Base-by-base conservation (phyloP, 2,797 vertebrate genomes). In the Muraenolepis orangiensis region DNA sequence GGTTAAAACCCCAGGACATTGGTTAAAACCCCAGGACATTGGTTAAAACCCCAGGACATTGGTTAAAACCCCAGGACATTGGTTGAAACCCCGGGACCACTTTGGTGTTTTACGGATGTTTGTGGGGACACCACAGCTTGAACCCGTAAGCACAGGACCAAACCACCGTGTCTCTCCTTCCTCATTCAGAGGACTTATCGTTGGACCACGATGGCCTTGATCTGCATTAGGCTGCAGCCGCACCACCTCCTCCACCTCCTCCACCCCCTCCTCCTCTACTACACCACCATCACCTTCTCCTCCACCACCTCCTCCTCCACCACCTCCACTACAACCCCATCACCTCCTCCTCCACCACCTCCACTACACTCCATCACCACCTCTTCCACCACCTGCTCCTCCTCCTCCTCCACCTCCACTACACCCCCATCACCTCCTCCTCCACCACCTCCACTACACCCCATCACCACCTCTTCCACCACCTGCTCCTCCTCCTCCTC, bases 361-460 rank as follows among this genome's bases (percentile, higher is more conserved):
- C 0, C n/a, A n/a, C n/a, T n/a, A n/a, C n/a, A n/a, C n/a, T n/a
- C n/a, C n/a, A n/a, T n/a, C 26, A 72, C 72, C 69, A 29, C 71
- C 74, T 36, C 20, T 66, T 26, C 36, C 26, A 64, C 69, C 78
- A 75, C 74, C 69, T 71, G n/a, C n/a, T n/a, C n/a, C n/a, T n/a
- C 30, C 32, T 34, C 64, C 66, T 31, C 0, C 11, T 73, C 64
- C 64, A 73, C 46, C 64, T 74, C 74, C 70, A n/a, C n/a, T n/a
- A n/a, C n/a, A n/a, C n/a, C n/a, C n/a, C n/a, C n/a, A n/a, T n/a
- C n/a, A n/a, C n/a, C n/a, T 71, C 40, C 72, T 74, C 78, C 42
- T n/a, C 23, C 79, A 61, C 77, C 13, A 0, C 26, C 78, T 12
- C 0, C n/a, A n/a, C n/a, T n/a, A n/a, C n/a, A n/a, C n/a, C n/a